phyloP scores from a whole-genome alignment of 2,113 vertebrate genomes.

The Nicator chloris region DNA sequence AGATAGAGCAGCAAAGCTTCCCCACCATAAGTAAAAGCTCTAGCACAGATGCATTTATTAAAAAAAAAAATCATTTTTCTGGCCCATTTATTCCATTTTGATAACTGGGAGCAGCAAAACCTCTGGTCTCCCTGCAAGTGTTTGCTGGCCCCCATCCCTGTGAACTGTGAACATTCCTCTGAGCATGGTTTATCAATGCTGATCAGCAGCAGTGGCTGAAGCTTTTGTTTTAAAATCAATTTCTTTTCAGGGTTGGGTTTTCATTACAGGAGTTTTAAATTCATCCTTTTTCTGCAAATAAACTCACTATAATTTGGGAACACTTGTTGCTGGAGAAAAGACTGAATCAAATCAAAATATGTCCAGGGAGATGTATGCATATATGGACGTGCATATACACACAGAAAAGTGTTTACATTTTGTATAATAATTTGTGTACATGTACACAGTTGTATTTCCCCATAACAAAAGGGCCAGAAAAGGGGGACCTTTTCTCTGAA shows the following conservation, averaged over 20 bases:
- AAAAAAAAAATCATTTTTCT: not conserved
- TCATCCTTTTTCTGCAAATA: not conserved
- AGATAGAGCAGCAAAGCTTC: not conserved
- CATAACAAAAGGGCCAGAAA: not conserved
- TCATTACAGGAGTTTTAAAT: not conserved
- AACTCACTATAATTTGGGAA: not conserved
- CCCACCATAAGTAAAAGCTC: not conserved
- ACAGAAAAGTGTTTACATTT: not conserved
- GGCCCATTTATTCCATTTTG: not conserved
- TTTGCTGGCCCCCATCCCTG: not conserved
- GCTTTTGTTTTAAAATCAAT: not conserved
- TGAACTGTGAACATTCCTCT: not conserved
- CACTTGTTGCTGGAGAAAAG: not conserved
- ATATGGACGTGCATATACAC: not conserved
- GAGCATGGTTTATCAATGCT: not conserved
- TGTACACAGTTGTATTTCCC: not conserved
- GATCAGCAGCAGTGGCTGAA: not conserved
- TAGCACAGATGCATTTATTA: not conserved
- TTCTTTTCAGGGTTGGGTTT: not conserved
- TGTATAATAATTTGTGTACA: not conserved
- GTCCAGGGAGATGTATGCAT: not conserved
- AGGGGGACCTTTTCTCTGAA: constrained; percentile 5
- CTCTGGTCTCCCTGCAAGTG: fast-evolving
- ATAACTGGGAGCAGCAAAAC: not conserved
- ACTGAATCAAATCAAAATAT: not conserved